Conservation (phyloP, 2,797 vertebrate genomes). For the Eremophila alpestris region DNA sequence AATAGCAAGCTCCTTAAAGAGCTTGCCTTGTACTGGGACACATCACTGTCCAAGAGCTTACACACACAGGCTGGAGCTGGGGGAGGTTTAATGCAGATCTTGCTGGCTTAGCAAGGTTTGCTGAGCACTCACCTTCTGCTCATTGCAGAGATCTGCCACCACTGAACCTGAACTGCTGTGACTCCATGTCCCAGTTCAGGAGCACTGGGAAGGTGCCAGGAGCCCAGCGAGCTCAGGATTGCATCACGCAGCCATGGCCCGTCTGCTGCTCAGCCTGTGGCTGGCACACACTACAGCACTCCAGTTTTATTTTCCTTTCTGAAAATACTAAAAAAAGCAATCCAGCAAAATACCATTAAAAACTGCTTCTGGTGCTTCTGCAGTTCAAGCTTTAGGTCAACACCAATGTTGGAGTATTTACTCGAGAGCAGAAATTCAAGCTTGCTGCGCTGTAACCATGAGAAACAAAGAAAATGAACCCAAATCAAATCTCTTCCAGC, state of each 20-base stretch:
- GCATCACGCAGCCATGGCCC: background rate
- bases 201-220: background rate
- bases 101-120: background rate
- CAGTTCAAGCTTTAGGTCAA: background rate
- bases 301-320: background rate
- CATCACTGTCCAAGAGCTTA: background rate
- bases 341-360: background rate
- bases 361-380: background rate
- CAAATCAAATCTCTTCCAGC: background rate
- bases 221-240: background rate
- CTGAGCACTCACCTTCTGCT: background rate
- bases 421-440: background rate
- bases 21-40: background rate
- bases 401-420: background rate
- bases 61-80: background rate
- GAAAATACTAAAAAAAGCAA: background rate
- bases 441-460: background rate
- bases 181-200: background rate
- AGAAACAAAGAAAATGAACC: background rate
- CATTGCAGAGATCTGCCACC: background rate
- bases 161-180: background rate
- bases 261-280: background rate
- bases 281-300: background rate
- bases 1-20: background rate
- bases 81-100: background rate